Percentiles rank a stretch among this genome's conserved stretches.
Evolutionary conservation across 2,113 vertebrate genomes (phyloP).

Genomic region (Labeo catla): DNA sequence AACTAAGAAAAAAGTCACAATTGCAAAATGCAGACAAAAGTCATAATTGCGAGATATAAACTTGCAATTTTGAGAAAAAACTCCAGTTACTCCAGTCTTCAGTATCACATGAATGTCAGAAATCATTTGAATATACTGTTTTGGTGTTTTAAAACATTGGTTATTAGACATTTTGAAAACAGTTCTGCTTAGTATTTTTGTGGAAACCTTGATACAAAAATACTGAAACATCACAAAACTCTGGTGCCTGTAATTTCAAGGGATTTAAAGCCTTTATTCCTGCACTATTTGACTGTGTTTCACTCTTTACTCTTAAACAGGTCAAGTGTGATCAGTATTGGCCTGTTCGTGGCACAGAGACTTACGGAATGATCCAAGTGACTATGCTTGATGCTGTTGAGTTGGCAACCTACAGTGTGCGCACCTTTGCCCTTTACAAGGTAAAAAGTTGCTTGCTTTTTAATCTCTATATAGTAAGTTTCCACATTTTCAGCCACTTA

Average conservation of each 20-base stretch:
- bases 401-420: slow-evolving; percentile 89
- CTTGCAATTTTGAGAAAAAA: no score
- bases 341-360: slow-evolving; percentile 90
- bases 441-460: slow-evolving; percentile 65
- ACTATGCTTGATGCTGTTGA: slow-evolving; percentile 91
- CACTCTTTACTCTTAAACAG: slow-evolving; percentile 63
- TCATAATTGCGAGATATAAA: no score
- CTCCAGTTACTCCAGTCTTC: not conserved
- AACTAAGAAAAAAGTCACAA: no score
- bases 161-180: no score
- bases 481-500: not conserved
- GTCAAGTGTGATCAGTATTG: slow-evolving; percentile 98
- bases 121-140: not conserved
- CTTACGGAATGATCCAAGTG: slow-evolving; percentile 94
- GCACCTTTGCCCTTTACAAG: slow-evolving; percentile 93
- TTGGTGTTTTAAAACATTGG: not conserved
- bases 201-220: not conserved
- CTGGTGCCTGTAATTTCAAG: not conserved
- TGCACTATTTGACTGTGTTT: not conserved
- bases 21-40: no score
- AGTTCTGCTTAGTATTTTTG: not conserved
- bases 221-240: no score
- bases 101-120: not conserved
- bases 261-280: not conserved
- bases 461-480: not conserved